Evolutionary conservation across 2,888 invertebrate genomes (phyloP), one percentile per base, ranked within the genome.

Genomic region (Plebejus melissa): DNA sequence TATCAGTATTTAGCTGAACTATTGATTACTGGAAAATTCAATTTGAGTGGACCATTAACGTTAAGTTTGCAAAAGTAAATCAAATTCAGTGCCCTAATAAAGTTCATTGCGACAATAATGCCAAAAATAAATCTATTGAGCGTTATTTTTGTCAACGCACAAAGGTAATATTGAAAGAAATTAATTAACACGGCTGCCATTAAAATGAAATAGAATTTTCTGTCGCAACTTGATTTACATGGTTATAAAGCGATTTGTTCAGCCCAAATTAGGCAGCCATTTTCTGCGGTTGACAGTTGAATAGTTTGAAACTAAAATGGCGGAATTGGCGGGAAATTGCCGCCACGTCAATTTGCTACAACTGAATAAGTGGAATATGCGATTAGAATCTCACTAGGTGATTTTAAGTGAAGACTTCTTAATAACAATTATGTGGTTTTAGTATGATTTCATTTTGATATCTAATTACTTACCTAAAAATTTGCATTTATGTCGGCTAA

Each of bases 281-380:
- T 32, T 36, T 72, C 72, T 72, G 72, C 54, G 54, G 54, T 54
- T 72, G 72, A 72, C 72, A 72, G 28, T 72, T 72, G 54, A 72
- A 72, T 72, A 72, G 72, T 72, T 72, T 54, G n/a, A 46, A 72
- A 72, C 72, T 72, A 50, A 72, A 72, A 72, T 72, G 72, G 54
- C 72, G 54, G 28, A 50, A 54, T 72, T 72, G 72, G 54, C 72
- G 72, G 72, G 72, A 72, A 72, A 72, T 72, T 54, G 32, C 16
- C 36, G 50, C 54, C 32, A 72, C 13, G 50, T 72, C 28, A 32
- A 72, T 28, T 71, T 50, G 22, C 9, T 28, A 54, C 11, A 50
- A 11, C 32, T 46, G 11, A 72, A 32, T 54, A 46, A 46, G 54
- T 54, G 4, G 16, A 71, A 6, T 28, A 28, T 60, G 38, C 38